Percentiles rank a stretch among this genome's conserved stretches.
Conservation (phyloP, 1,140 invertebrate genomes). For the Drosophila dunni region DNA sequence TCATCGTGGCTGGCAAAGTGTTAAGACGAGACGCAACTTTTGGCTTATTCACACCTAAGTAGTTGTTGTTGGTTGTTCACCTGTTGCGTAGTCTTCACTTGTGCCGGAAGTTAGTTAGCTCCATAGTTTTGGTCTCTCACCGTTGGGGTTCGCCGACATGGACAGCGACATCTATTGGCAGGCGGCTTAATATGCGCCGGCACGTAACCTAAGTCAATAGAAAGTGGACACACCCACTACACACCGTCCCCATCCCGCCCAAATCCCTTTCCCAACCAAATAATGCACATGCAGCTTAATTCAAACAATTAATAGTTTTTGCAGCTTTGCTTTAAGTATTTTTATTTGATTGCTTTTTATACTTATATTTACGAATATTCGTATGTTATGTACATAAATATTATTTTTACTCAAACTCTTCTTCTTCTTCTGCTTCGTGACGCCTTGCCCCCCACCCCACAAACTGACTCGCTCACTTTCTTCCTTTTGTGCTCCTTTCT, state of each 20-base stretch:
- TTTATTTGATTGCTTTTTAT: conserved; percentile 10
- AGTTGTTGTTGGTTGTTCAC: no score
- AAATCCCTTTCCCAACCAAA: not conserved
- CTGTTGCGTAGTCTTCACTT: conserved; percentile 13
- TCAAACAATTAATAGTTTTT: conserved; percentile 6
- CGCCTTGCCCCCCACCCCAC: not conserved
- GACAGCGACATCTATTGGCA: conserved; percentile 7
- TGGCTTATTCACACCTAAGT: conserved; percentile 28
- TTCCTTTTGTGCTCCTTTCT: not conserved
- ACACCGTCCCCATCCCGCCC: not conserved
- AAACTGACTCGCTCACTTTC: not conserved
- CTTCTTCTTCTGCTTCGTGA: not conserved
- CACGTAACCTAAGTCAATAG: conserved; percentile 33
- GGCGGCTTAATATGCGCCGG: conserved; percentile 20
- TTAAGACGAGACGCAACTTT: conserved; percentile 18
- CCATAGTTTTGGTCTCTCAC: conserved; percentile 38
- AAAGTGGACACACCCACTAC: conserved; percentile 19
- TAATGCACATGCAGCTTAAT: conserved; percentile 22
- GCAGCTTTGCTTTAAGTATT: conserved; percentile 14
- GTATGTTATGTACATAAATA: not conserved
- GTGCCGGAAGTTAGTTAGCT: conserved; percentile 65
- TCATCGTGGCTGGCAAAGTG: conserved; percentile 35
- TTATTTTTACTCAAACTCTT: conserved; percentile 25
- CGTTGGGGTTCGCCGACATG: conserved; percentile 17
- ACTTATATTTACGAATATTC: not conserved